phyloP scores from a whole-genome alignment of 2,888 invertebrate genomes.

The Erpobdella octoculata region DNA sequence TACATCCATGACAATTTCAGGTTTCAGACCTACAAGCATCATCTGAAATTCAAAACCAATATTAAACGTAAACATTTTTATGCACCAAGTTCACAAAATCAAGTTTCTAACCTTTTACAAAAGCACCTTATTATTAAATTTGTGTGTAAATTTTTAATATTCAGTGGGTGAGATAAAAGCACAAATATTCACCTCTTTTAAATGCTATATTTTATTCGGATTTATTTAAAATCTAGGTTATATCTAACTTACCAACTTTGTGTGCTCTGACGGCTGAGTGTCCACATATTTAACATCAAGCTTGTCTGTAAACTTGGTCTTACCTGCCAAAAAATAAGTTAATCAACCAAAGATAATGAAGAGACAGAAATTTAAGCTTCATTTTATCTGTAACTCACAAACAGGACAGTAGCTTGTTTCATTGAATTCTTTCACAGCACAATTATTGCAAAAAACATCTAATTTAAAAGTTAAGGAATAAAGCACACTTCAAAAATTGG shows the following conservation, averaged over 20 bases:
- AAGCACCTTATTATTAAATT: background rate
- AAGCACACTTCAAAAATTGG: no score
- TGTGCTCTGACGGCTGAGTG: constrained; percentile 3
- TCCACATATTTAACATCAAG: constrained; percentile 14
- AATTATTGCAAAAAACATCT: constrained; percentile 14
- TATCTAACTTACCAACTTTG: constrained; percentile 8
- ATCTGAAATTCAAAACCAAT: no score
- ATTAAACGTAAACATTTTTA: no score
- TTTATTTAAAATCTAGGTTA: no score
- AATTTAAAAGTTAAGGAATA: background rate
- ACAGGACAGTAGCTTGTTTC: constrained; percentile 7
- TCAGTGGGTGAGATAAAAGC: no score
- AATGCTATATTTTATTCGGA: no score
- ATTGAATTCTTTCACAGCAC: constrained; percentile 13
- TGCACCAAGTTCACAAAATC: no score
- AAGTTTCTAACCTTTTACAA: no score
- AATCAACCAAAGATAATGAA: background rate
- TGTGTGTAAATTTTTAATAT: background rate
- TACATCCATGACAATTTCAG: constrained; percentile 14
- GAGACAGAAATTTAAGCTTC: no score
- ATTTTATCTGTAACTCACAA: constrained; percentile 4
- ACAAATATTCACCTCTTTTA: no score
- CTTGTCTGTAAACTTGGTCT: background rate
- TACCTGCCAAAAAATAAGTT: background rate
- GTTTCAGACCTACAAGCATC: constrained; percentile 10